Conservation (phyloP, 2,797 vertebrate genomes). For the Pteronotus mesoamericanus region DNA sequence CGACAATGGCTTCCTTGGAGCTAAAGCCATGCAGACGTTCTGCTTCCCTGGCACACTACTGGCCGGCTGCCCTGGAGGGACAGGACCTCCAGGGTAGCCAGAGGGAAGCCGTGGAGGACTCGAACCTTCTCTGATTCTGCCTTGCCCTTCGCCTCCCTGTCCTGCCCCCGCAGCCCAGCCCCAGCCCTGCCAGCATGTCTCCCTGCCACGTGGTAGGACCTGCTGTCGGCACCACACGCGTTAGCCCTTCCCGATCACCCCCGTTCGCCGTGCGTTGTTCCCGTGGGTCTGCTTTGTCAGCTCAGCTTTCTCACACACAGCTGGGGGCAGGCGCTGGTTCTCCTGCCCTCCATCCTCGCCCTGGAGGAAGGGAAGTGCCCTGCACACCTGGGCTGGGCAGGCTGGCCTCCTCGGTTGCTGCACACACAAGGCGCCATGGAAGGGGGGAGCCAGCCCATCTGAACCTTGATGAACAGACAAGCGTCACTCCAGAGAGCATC, state of each 20-base stretch:
- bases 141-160: neutral
- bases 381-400: neutral
- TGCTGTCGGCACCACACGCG: fast-evolving
- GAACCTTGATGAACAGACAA: neutral
- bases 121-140: fast-evolving
- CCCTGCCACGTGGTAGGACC: neutral
- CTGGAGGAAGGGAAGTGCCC: neutral
- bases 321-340: fast-evolving
- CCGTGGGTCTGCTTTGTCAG: neutral
- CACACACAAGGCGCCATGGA: neutral
- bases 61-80: neutral
- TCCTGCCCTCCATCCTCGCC: neutral
- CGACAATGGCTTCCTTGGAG: neutral
- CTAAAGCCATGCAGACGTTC: neutral
- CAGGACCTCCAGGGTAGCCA: neutral
- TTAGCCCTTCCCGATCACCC: neutral
- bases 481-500: neutral
- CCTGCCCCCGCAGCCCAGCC: neutral
- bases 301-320: neutral
- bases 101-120: neutral
- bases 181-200: fast-evolving
- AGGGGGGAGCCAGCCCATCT: neutral
- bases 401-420: neutral
- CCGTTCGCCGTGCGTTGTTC: fast-evolving
- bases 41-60: fast-evolving